Evolutionary conservation across 2,888 invertebrate genomes (phyloP).

Genomic region (Cremastinae sp.): DNA sequence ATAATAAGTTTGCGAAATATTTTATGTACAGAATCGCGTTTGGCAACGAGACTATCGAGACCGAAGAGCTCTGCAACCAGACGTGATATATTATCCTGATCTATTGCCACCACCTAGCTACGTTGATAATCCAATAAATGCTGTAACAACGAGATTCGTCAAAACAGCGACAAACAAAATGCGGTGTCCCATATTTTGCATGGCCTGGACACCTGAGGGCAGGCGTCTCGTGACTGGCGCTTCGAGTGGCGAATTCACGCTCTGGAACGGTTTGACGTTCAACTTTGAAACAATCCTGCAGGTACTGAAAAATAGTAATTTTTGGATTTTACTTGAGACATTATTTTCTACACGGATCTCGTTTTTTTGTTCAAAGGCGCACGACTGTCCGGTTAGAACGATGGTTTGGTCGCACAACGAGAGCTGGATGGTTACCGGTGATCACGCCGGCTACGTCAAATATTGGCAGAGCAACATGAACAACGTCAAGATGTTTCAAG

Average conservation of each 20-base stretch:
- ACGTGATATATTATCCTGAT: constrained; percentile 96
- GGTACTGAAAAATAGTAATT: constrained; percentile 81
- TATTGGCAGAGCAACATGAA: constrained; percentile 99
- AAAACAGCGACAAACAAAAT: constrained; percentile 99
- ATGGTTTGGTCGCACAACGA: constrained; percentile 99
- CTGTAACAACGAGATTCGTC: constrained; percentile 96
- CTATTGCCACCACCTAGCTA: constrained; percentile 96
- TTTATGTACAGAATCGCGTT: constrained; percentile 87
- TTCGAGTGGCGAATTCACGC: constrained; percentile 99
- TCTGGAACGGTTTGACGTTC: constrained; percentile 99
- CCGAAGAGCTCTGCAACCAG: constrained; percentile 94
- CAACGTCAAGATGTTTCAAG: constrained; percentile 99
- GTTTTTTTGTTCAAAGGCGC: constrained; percentile 84
- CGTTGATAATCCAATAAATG: constrained; percentile 97
- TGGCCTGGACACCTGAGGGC: constrained; percentile 99
- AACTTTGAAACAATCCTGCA: constrained; percentile 99
- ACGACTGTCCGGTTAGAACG: constrained; percentile 98
- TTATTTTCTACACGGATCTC: constrained; percentile 4
- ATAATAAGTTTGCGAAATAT: not conserved
- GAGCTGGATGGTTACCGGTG: constrained; percentile 99
- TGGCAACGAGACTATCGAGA: constrained; percentile 98
- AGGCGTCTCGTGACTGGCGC: constrained; percentile 98
- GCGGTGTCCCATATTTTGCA: constrained; percentile 99
- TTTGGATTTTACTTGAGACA: not conserved
- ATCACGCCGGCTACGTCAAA: constrained; percentile 99